These are phyloP conservation scores for Isaurus tuberculatus DNA, from an alignment of 92 coral and sea anemone genomes.

Conservation along the genomic window DNA sequence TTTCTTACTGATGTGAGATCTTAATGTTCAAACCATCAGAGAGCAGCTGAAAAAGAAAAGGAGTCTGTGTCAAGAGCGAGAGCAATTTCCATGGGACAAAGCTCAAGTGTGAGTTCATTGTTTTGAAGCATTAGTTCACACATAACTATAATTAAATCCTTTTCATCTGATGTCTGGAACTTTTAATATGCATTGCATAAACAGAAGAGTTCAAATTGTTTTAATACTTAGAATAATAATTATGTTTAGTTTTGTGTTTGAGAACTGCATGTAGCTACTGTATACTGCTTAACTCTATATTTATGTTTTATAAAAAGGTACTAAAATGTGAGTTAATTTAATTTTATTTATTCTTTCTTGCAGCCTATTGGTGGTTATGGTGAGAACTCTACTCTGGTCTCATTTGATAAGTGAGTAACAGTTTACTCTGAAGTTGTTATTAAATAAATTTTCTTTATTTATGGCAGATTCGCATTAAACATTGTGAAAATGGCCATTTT, in stretches of 20 bases:
- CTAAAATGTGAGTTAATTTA: not conserved
- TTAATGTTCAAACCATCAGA: conserved; percentile 42
- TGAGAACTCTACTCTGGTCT: conserved; percentile 61
- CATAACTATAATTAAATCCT: not conserved
- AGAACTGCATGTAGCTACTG: too few species aligned
- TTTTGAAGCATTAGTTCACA: not conserved
- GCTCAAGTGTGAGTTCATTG: conserved; percentile 71
- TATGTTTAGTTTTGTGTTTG: too few species aligned
- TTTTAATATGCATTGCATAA: too few species aligned
- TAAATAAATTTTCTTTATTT: too few species aligned
- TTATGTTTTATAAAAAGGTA: not conserved
- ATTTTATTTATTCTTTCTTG: not conserved
- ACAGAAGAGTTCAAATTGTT: too few species aligned
- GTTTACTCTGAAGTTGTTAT: not conserved
- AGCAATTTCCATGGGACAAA: conserved; percentile 77
- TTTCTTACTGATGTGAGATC: not conserved
- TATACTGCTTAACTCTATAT: not conserved
- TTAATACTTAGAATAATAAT: too few species aligned
- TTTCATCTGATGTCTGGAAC: not conserved
- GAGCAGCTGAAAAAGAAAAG: conserved; percentile 90
- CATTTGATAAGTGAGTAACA: conserved; percentile 68
- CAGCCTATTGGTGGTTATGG: conserved; percentile 74
- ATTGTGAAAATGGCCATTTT: too few species aligned
- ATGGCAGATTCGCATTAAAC: too few species aligned
- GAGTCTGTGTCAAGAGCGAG: conserved; percentile 92